Evolutionary conservation across 2,888 invertebrate genomes (phyloP).

Genomic region (Cremastobaeus sp.): DNA sequence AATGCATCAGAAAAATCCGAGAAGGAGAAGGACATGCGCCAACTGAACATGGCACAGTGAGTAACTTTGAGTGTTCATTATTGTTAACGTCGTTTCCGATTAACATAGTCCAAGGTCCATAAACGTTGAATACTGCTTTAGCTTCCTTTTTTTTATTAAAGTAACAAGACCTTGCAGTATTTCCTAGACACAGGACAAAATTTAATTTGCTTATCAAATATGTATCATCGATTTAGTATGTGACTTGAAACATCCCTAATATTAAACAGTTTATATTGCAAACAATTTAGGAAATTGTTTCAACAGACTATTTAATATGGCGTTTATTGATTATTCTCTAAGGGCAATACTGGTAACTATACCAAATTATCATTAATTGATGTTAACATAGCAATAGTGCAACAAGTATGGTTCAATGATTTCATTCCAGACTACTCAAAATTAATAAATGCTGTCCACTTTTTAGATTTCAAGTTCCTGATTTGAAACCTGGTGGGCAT

Average conservation of each 20-base stretch:
- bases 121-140: too few species aligned
- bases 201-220: too few species aligned
- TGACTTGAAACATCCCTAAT: background rate
- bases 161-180: too few species aligned
- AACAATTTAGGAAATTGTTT: slow-evolving; percentile 20
- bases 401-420: too few species aligned
- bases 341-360: slow-evolving; percentile 18
- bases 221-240: too few species aligned
- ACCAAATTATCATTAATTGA: slow-evolving; percentile 16
- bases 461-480: slow-evolving; percentile 78
- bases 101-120: too few species aligned
- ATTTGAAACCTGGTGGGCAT: slow-evolving; percentile 78
- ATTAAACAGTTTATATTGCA: too few species aligned
- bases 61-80: too few species aligned
- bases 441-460: slow-evolving; percentile 13
- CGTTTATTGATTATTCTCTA: slow-evolving; percentile 26
- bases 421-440: too few species aligned
- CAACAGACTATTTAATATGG: slow-evolving; percentile 22
- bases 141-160: too few species aligned
- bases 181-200: too few species aligned
- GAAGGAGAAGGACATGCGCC: slow-evolving; percentile 75
- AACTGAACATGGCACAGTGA: slow-evolving; percentile 76
- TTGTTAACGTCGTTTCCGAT: too few species aligned
- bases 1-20: slow-evolving; percentile 71
- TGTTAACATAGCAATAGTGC: background rate